phyloP scores from a whole-genome alignment of 2,888 invertebrate genomes.

The Cancer borealis region DNA sequence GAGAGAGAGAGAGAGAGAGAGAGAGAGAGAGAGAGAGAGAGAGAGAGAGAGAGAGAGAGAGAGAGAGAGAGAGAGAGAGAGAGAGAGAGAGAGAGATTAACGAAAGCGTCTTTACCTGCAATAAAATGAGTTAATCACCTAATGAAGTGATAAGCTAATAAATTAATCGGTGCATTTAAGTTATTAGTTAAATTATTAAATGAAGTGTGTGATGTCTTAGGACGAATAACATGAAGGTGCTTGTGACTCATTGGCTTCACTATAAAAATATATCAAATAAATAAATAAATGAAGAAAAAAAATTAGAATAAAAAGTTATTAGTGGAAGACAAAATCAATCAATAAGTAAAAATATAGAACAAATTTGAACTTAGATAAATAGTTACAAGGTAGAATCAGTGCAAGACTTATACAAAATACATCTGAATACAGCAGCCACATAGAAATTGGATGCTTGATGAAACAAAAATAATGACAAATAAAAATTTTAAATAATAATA shows the following conservation, averaged over 20 bases:
- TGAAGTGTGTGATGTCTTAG: too few relatives aligned
- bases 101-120: not conserved
- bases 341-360: not conserved
- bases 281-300: not conserved
- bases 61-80: slow-evolving; percentile 12
- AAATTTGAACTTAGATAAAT: not conserved
- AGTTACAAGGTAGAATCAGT: not conserved
- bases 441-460: not conserved
- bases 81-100: not conserved
- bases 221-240: too few relatives aligned
- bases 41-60: slow-evolving; percentile 14
- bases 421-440: not conserved
- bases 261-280: not conserved
- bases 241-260: not conserved
- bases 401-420: not conserved
- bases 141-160: not conserved
- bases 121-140: not conserved
- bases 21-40: slow-evolving; percentile 32
- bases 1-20: slow-evolving; percentile 30
- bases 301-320: too few relatives aligned
- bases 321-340: not conserved
- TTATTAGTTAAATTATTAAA: not conserved
- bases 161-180: not conserved
- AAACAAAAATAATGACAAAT: too few relatives aligned
- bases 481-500: too few relatives aligned